Percentiles rank a stretch among this genome's conserved stretches.
These are phyloP conservation scores for Rhamphomyia laevipes DNA, from an alignment of 2,888 invertebrate species.

Conservation along the genomic window DNA sequence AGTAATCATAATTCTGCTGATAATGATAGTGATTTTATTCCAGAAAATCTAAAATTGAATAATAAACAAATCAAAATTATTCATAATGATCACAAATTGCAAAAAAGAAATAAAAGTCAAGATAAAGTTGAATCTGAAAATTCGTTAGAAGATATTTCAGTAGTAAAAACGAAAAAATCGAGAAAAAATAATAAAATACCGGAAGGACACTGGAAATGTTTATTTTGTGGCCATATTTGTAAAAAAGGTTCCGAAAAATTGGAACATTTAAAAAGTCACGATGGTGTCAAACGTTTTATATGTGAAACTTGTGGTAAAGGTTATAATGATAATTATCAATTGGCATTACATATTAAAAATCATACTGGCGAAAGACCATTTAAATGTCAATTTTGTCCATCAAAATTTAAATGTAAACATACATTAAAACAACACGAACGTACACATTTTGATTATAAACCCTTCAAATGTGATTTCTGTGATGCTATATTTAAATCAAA, in stretches of 20 bases:
- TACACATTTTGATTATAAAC: not conserved
- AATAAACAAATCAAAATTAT: not conserved
- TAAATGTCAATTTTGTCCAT: not conserved
- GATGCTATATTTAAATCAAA: not conserved
- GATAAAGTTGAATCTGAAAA: not conserved
- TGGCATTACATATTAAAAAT: not conserved
- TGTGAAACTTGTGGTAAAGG: not conserved
- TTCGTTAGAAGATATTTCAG: not conserved
- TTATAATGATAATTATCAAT: not conserved
- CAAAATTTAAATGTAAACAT: not conserved
- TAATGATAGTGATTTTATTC: not conserved
- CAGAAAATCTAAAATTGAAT: not conserved
- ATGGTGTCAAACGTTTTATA: not conserved
- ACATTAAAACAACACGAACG: not conserved
- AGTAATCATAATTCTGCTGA: not conserved
- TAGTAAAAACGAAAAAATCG: not conserved
- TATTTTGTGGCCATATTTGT: not conserved
- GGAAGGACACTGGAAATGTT: not conserved
- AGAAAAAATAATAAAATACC: not conserved
- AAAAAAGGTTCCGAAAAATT: not conserved
- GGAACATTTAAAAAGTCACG: not conserved
- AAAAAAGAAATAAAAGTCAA: not conserved
- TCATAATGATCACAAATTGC: not conserved
- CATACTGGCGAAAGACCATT: constrained; percentile 1
- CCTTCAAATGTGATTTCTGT: not conserved